A percentile compares a stretch with the other conserved stretches of the same genome.
Conservation (phyloP, 1,140 invertebrate species). For the Scaptomyza pallida region DNA sequence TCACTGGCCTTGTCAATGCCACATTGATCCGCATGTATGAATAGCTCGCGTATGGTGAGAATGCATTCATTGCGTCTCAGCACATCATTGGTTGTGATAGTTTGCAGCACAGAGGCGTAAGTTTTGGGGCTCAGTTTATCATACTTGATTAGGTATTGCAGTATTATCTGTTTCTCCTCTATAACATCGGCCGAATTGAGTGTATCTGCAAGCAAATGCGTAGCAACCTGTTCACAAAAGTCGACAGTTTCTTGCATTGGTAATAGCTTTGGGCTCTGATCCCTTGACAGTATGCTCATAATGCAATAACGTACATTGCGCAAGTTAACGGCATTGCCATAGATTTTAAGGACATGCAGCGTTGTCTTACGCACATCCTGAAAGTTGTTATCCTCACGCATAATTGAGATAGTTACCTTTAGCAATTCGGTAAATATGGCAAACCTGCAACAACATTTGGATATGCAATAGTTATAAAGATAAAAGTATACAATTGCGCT, state of each 20-base stretch:
- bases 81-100: conserved; percentile 58
- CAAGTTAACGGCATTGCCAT: conserved; percentile 57
- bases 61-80: conserved; percentile 72
- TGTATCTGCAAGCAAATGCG: conserved; percentile 59
- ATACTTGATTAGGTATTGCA: conserved; percentile 54
- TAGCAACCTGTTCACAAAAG: conserved; percentile 45
- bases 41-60: conserved; percentile 64
- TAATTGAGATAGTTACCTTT: conserved; percentile 41
- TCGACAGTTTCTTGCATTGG: conserved; percentile 21
- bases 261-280: conserved; percentile 17
- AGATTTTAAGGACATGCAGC: conserved; percentile 50
- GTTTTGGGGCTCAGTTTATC: conserved; percentile 46
- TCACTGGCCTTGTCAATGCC: conserved; percentile 59
- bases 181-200: conserved; percentile 55
- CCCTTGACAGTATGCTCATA: conserved; percentile 40
- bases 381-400: conserved; percentile 65
- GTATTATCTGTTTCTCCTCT: conserved; percentile 58
- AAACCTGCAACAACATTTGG: conserved; percentile 47
- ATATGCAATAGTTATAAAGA: too few species aligned
- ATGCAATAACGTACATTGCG: conserved; percentile 56
- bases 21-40: conserved; percentile 52
- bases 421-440: conserved; percentile 65
- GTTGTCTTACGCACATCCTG: conserved; percentile 42
- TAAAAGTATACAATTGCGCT: too few species aligned
- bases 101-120: conserved; percentile 53